Evolutionary conservation across 2,888 invertebrate species (phyloP).

Genomic region (Epirrhoe tristata): DNA sequence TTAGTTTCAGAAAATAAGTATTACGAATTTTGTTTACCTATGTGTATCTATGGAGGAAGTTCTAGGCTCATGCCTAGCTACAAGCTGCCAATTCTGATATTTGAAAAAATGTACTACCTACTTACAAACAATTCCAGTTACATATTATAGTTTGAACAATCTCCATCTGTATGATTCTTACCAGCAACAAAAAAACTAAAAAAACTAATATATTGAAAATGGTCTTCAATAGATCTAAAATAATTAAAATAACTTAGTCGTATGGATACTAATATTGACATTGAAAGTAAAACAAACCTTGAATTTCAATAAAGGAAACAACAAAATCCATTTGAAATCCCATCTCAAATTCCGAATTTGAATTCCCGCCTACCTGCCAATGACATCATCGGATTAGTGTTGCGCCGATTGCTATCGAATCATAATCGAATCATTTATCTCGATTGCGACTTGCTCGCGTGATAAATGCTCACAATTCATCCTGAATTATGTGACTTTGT

Average conservation of each 20-base stretch:
- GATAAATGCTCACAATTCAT: conserved; percentile 75
- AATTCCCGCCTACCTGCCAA: conserved; percentile 57
- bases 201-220: no score
- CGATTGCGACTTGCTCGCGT: conserved; percentile 71
- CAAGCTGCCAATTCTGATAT: no score
- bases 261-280: neutral
- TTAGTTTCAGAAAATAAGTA: no score
- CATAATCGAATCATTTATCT: conserved; percentile 55
- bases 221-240: no score
- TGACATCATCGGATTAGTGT: conserved; percentile 65
- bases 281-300: conserved; percentile 25
- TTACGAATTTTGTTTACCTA: no score
- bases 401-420: conserved; percentile 56
- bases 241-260: neutral
- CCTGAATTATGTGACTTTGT: conserved; percentile 75
- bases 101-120: no score
- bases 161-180: neutral
- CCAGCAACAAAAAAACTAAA: no score
- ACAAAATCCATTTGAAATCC: conserved; percentile 48
- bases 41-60: no score
- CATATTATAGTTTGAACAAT: no score
- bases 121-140: neutral
- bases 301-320: conserved; percentile 48
- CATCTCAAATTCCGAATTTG: conserved; percentile 52
- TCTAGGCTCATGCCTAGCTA: no score